Percentiles rank a stretch among this genome's conserved stretches.
These are phyloP conservation scores for Dendronephthya gigantea DNA, from an alignment of 64 coral and sea anemone species.

Conservation along the genomic window DNA sequence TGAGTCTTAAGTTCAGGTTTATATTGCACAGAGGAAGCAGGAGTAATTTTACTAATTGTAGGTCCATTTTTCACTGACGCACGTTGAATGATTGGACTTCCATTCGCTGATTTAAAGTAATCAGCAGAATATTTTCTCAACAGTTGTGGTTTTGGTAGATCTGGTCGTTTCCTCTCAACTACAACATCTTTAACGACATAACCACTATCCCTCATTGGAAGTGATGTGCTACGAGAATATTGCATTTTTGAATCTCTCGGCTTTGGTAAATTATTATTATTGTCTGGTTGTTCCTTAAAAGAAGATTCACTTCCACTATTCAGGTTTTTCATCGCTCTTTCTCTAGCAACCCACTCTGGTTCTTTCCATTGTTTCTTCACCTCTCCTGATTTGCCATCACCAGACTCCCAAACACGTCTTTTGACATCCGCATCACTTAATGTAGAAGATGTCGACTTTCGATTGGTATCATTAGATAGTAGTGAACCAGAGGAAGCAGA, in stretches of 20 bases:
- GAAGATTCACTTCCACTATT: neutral
- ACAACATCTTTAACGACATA: neutral
- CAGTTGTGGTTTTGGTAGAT: neutral
- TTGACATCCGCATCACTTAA: neutral
- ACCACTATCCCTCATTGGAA: neutral
- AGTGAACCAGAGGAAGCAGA: neutral
- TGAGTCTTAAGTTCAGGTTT: neutral
- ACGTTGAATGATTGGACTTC: neutral
- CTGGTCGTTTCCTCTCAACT: neutral
- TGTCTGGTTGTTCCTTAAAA: neutral
- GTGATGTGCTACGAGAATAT: neutral
- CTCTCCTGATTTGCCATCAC: neutral
- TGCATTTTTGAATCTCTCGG: neutral
- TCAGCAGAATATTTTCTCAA: neutral
- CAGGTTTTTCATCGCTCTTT: slow-evolving; percentile 1
- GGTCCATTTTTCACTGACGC: neutral
- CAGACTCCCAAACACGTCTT: neutral
- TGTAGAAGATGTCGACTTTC: neutral
- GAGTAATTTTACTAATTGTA: neutral
- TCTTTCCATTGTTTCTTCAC: neutral
- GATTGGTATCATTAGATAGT: neutral
- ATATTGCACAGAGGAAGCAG: neutral
- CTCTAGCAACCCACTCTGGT: neutral
- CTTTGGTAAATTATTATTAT: neutral
- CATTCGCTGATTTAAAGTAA: neutral